Conservation (phyloP, 2,888 invertebrate genomes). For the Eustalomyia histrio region DNA sequence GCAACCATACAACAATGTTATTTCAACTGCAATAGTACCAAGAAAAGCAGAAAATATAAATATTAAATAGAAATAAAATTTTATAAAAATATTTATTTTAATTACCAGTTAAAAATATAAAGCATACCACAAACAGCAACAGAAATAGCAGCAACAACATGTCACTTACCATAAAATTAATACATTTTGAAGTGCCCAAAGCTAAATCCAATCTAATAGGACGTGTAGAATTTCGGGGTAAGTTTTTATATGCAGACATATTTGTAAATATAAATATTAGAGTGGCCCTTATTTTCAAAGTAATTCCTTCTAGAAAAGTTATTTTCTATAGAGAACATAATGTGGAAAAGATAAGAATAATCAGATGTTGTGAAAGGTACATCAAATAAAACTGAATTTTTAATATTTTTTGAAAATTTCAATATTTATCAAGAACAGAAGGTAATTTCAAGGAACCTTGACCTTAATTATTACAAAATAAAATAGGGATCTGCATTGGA, state of each 20-base stretch:
- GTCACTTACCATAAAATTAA: constrained; percentile 85
- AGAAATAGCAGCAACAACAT: constrained; percentile 77
- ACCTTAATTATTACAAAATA: no score
- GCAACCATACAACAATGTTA: constrained; percentile 42
- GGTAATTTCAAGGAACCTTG: no score
- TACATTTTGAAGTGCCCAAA: constrained; percentile 85
- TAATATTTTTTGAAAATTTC: no score
- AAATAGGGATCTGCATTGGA: no score
- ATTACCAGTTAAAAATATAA: background rate
- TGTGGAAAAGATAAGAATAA: no score
- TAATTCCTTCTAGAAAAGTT: no score
- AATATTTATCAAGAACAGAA: no score
- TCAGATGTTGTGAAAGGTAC: no score
- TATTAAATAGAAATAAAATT: constrained; percentile 16
- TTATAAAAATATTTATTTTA: constrained; percentile 17
- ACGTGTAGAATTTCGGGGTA: constrained; percentile 89
- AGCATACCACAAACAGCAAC: background rate
- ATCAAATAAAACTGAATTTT: no score
- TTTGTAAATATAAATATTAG: background rate
- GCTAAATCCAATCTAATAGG: constrained; percentile 85
- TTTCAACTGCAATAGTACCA: constrained; percentile 39
- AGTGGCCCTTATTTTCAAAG: no score
- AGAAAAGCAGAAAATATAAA: constrained; percentile 1
- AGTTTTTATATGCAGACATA: constrained; percentile 72
- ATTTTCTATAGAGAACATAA: no score